Conservation (phyloP, 2,797 vertebrate species). For the Cryptoprocta ferox region DNA sequence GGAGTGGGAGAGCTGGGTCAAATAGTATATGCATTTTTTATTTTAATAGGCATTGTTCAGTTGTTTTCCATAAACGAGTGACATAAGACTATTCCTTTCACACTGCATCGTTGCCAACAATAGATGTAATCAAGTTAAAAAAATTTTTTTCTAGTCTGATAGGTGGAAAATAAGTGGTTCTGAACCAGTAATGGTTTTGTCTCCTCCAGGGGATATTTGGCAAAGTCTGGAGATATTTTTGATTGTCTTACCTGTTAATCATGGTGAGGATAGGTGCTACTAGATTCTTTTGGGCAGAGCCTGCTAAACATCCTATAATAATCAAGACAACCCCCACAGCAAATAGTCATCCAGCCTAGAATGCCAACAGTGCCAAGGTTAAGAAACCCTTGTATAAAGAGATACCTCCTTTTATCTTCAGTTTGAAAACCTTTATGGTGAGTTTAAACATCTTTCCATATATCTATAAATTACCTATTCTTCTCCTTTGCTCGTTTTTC, state of each 20-base stretch:
- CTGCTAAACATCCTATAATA: background rate
- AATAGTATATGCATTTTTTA: background rate
- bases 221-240: conserved; percentile 23
- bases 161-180: background rate
- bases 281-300: background rate
- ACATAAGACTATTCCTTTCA: background rate
- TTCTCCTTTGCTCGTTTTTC: background rate
- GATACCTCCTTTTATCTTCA: background rate
- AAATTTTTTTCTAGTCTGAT: background rate
- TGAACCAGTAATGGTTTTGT: background rate
- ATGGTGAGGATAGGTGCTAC: background rate
- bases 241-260: background rate
- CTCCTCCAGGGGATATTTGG: background rate
- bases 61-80: conserved; percentile 11
- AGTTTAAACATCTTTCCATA: conserved; percentile 6
- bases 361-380: background rate
- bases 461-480: background rate
- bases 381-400: background rate
- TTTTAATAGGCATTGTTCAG: background rate
- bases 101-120: background rate
- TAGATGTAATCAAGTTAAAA: background rate
- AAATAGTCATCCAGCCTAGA: background rate
- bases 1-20: background rate
- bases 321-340: background rate
- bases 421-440: background rate